Conservation (phyloP, 2,888 invertebrate species). For the Trachelus iudaicus region DNA sequence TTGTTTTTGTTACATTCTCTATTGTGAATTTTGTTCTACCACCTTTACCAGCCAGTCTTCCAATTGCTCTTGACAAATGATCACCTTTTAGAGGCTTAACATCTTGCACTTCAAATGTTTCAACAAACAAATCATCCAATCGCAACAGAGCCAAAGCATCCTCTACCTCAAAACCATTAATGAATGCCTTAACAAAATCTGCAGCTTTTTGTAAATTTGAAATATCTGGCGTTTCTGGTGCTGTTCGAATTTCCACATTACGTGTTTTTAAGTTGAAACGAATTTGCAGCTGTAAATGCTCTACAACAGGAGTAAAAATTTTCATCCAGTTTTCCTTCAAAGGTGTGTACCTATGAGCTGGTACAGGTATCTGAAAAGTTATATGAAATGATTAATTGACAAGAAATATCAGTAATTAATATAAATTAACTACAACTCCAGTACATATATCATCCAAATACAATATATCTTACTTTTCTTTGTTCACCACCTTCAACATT, state of each 20-base stretch:
- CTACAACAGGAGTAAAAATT: slow-evolving; percentile 95
- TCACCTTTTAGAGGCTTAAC: slow-evolving; percentile 96
- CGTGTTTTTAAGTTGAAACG: slow-evolving; percentile 92
- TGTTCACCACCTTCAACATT: slow-evolving; percentile 50
- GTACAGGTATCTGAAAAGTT: slow-evolving; percentile 77
- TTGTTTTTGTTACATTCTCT: slow-evolving; percentile 98
- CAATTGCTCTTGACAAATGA: slow-evolving; percentile 94
- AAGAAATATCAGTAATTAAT: neutral
- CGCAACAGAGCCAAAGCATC: slow-evolving; percentile 95
- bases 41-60: slow-evolving; percentile 97
- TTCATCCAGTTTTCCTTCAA: slow-evolving; percentile 97
- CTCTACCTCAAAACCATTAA: slow-evolving; percentile 96
- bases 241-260: slow-evolving; percentile 86
- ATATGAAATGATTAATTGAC: slow-evolving; percentile 13
- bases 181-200: slow-evolving; percentile 97
- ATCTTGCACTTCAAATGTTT: slow-evolving; percentile 96
- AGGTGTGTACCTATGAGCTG: slow-evolving; percentile 92
- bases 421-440: neutral
- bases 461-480: slow-evolving; percentile 44
- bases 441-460: neutral
- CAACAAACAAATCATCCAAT: slow-evolving; percentile 96
- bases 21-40: slow-evolving; percentile 98
- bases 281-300: slow-evolving; percentile 92
- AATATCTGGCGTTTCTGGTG: slow-evolving; percentile 82
- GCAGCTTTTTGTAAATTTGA: slow-evolving; percentile 96